These are phyloP conservation scores for Salticus scenicus DNA, from an alignment of 2,888 invertebrate genomes.

Conservation along the genomic window DNA sequence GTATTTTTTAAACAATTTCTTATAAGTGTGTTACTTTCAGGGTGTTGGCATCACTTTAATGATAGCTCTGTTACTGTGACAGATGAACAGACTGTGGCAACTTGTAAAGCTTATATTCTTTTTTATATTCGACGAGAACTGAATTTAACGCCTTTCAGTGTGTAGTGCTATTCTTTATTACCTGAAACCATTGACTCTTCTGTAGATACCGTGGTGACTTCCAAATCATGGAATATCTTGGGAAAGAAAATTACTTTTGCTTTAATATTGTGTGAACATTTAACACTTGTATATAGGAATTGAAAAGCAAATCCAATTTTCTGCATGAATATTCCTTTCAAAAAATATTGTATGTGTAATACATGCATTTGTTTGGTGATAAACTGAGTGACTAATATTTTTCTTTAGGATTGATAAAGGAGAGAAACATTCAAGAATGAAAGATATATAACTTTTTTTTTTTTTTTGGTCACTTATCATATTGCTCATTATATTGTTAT, in stretches of 20 bases:
- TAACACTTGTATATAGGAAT: neutral
- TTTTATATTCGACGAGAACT: conserved; percentile 86
- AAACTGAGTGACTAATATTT: neutral
- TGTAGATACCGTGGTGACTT: neutral
- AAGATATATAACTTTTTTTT: neutral
- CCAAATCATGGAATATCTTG: neutral
- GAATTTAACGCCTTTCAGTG: conserved; percentile 71
- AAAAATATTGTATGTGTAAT: neutral
- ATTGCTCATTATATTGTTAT: neutral
- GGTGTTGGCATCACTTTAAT: conserved; percentile 90
- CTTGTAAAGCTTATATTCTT: conserved; percentile 89
- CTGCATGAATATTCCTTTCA: neutral
- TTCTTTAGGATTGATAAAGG: neutral
- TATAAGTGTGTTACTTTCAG: conserved; percentile 68
- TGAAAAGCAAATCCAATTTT: neutral
- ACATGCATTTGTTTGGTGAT: neutral
- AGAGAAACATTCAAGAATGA: neutral
- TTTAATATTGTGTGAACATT: neutral
- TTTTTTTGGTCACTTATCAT: neutral
- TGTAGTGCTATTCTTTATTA: conserved; percentile 40
- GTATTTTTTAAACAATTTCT: neutral
- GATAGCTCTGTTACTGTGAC: conserved; percentile 87
- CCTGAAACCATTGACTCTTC: neutral
- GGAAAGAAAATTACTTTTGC: neutral
- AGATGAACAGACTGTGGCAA: conserved; percentile 82